Evolutionary conservation across 2,113 vertebrate genomes (phyloP), one percentile per base, ranked within the genome.

Genomic region (Neogale vison): DNA sequence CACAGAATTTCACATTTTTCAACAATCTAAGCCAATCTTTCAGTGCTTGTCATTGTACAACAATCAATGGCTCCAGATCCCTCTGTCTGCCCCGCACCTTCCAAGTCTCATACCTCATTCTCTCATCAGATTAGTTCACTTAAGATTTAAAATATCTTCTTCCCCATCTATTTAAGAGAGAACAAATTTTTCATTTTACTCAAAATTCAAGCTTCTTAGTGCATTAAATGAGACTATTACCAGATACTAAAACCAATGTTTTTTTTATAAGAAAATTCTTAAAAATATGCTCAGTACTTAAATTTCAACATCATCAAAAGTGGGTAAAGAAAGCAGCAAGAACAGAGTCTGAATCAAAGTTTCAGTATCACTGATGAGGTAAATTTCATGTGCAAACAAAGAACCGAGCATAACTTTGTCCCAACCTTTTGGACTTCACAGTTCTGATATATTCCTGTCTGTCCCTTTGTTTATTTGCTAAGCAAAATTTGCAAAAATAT

Each of bases 21-120:
- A 96, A 18, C 93, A 80, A 96, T 97, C 93, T 57, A 82, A 96
- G 91, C 36, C 94, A 98, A 96, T 69, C 3, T 36, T 86, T 87
- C 94, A 96, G 1, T n/a, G 61, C 50, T 96, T 95, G 7, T 59
- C 52, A 61, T 63, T 96, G 72, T 77, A 71, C 0, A 61, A 92
- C 90, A 95, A 45, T 71, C 7, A 50, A 10, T 3, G 29, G 17
- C 34, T 77, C n/a, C 18, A 52, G 34, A 52, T n/a, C 63, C 55
- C 23, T 86, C 24, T 55, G 7, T 57, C 17, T 24, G 13, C 20
- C 50, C 3, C 15, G 61, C 2, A 81, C 7, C 1, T 65, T 82
- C 15, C 21, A 52, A 42, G 6, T 15, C 4, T 69, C 39, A 67
- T 24, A 26, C 11, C 11, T 95, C 29, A 39, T 23, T 71, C 21